These are phyloP conservation scores for Hypsibius dujardini DNA, from an alignment of 1,140 invertebrate genomes.

Conservation along the genomic window DNA sequence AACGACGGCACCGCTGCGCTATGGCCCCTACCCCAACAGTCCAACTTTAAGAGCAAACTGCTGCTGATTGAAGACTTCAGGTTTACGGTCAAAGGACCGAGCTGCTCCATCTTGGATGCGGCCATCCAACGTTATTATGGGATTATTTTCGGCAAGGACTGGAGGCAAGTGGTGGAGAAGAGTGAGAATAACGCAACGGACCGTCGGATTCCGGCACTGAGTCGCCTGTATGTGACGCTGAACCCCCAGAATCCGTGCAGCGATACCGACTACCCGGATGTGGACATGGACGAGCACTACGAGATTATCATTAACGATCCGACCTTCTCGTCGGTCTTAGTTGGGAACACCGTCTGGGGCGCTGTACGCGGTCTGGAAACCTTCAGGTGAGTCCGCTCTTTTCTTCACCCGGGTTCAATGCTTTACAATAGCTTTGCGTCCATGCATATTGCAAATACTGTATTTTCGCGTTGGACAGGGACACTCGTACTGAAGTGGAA, in stretches of 20 bases:
- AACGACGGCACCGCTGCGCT: slow-evolving; percentile 21
- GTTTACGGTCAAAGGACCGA: slow-evolving; percentile 29
- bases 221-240: slow-evolving; percentile 18
- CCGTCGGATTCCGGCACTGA: slow-evolving; percentile 20
- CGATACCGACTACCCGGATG: slow-evolving; percentile 42
- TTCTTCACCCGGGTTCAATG: too few species aligned
- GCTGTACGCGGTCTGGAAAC: slow-evolving; percentile 31
- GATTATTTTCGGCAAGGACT: slow-evolving; percentile 32
- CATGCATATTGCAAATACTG: too few species aligned
- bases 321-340: slow-evolving; percentile 13
- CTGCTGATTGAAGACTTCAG: slow-evolving; percentile 26
- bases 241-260: slow-evolving; percentile 29
- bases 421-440: too few species aligned
- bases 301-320: slow-evolving; percentile 30
- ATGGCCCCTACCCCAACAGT: slow-evolving; percentile 32
- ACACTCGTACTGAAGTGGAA: too few species aligned
- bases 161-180: slow-evolving; percentile 29
- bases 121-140: slow-evolving; percentile 39
- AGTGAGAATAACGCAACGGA: slow-evolving; percentile 27
- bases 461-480: too few species aligned
- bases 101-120: slow-evolving; percentile 40
- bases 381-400: slow-evolving; percentile 28
- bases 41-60: slow-evolving; percentile 27
- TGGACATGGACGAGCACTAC: slow-evolving; percentile 54
- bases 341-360: slow-evolving; percentile 26